Conservation (phyloP, 2,888 invertebrate species). For the Cremastinae sp. region DNA sequence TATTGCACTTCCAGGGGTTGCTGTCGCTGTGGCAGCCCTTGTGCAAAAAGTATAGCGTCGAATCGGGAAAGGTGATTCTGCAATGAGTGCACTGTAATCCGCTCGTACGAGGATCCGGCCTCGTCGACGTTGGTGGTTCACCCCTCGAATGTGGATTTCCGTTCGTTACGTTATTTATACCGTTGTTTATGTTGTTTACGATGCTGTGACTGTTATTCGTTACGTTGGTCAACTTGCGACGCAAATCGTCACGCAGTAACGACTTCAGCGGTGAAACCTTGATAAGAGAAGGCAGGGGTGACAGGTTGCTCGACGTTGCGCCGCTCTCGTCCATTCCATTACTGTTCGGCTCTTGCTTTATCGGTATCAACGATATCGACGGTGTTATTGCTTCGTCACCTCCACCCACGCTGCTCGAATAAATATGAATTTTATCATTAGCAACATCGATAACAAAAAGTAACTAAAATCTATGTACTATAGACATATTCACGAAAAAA, state of each 20-base stretch:
- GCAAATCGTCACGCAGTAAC: slow-evolving; percentile 90
- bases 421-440: not conserved
- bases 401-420: slow-evolving; percentile 75
- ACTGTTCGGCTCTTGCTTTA: slow-evolving; percentile 84
- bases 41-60: slow-evolving; percentile 97
- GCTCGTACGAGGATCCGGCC: slow-evolving; percentile 83
- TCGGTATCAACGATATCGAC: slow-evolving; percentile 92
- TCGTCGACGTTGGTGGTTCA: slow-evolving; percentile 85
- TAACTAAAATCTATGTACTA: not conserved
- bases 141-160: slow-evolving; percentile 80
- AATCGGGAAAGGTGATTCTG: slow-evolving; percentile 95
- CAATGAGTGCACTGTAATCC: slow-evolving; percentile 93
- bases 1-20: slow-evolving; percentile 98
- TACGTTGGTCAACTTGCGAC: slow-evolving; percentile 87
- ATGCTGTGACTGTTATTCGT: slow-evolving; percentile 69
- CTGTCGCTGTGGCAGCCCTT: slow-evolving; percentile 98
- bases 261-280: slow-evolving; percentile 93
- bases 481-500: not conserved
- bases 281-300: slow-evolving; percentile 85
- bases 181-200: slow-evolving; percentile 62
- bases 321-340: slow-evolving; percentile 81
- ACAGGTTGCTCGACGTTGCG: slow-evolving; percentile 85
- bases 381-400: slow-evolving; percentile 87
- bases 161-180: slow-evolving; percentile 56
- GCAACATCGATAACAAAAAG: not conserved